Evolutionary conservation across 2,113 vertebrate genomes (phyloP).

Genomic region (Lanius ludovicianus): DNA sequence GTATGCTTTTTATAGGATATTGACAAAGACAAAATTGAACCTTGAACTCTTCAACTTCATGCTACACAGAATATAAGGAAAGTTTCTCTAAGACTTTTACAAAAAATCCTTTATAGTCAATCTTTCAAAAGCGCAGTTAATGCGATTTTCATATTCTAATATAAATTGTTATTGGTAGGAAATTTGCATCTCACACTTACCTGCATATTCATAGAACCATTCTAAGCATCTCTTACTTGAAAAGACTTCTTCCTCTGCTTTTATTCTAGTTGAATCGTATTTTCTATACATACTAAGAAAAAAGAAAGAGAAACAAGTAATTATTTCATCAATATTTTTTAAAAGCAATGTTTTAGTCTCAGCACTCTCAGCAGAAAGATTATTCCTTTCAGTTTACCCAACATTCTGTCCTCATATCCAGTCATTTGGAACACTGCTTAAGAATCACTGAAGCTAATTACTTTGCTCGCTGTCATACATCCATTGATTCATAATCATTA

Average conservation of each 20-base stretch:
- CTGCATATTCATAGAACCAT: constrained; percentile 99
- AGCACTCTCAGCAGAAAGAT: background rate
- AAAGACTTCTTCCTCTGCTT: constrained; percentile 91
- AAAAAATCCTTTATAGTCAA: background rate
- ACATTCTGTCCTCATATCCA: background rate
- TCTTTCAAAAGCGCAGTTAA: background rate
- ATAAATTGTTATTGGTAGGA: background rate
- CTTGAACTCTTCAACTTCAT: constrained; percentile 24
- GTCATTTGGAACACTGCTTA: background rate
- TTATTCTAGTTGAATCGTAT: constrained; percentile 91
- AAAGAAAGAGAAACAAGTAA: constrained; percentile 30
- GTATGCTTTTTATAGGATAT: background rate
- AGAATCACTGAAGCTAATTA: background rate
- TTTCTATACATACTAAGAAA: constrained; percentile 90
- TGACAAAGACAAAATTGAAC: background rate
- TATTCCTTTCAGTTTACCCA: background rate
- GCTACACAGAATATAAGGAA: constrained; percentile 12
- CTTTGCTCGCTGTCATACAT: background rate
- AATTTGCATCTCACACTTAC: constrained; percentile 69
- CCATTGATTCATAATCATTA: background rate
- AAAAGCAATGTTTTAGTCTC: background rate
- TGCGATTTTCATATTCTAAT: background rate
- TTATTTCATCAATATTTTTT: background rate
- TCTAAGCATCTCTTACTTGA: constrained; percentile 97
- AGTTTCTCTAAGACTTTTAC: background rate